Conservation (phyloP, 2,888 invertebrate genomes). For the Tinea trinotella region DNA sequence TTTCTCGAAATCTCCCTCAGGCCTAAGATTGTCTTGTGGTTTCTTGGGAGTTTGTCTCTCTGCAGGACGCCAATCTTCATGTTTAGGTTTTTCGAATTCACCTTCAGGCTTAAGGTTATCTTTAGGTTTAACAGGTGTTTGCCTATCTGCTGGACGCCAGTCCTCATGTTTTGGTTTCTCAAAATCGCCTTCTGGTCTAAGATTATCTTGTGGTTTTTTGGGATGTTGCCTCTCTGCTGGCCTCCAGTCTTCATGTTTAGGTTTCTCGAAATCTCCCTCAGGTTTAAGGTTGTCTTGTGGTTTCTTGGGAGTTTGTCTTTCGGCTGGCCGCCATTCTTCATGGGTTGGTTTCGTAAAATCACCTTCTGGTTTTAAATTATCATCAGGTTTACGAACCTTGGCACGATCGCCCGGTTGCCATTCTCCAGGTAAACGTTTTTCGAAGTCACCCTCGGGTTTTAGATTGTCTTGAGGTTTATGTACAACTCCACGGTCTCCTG, state of each 20-base stretch:
- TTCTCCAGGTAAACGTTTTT: slow-evolving; percentile 36
- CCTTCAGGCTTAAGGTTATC: slow-evolving; percentile 68
- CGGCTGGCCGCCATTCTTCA: slow-evolving; percentile 32
- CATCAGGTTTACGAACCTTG: slow-evolving; percentile 64
- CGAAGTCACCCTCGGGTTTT: slow-evolving; percentile 62
- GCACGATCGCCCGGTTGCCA: slow-evolving; percentile 56
- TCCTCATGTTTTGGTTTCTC: slow-evolving; percentile 39
- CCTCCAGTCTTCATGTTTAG: slow-evolving; percentile 36
- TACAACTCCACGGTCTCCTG: slow-evolving; percentile 50
- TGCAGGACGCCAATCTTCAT: slow-evolving; percentile 31
- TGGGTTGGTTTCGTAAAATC: slow-evolving; percentile 50
- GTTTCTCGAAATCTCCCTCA: slow-evolving; percentile 61
- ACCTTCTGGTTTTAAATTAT: slow-evolving; percentile 74
- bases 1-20: slow-evolving; percentile 54
- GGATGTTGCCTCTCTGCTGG: slow-evolving; percentile 57
- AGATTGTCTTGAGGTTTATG: slow-evolving; percentile 48
- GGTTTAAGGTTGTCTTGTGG: slow-evolving; percentile 53
- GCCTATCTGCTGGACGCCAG: slow-evolving; percentile 46
- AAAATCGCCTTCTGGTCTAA: slow-evolving; percentile 71
- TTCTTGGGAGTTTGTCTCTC: slow-evolving; percentile 38
- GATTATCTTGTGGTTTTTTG: slow-evolving; percentile 72
- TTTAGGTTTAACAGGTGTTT: slow-evolving; percentile 50
- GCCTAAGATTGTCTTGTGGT: slow-evolving; percentile 57
- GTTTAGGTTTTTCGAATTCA: slow-evolving; percentile 46
- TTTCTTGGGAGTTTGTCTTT: slow-evolving; percentile 30